Conservation (phyloP, 2,113 vertebrate species). For the Cisticola juncidis region DNA sequence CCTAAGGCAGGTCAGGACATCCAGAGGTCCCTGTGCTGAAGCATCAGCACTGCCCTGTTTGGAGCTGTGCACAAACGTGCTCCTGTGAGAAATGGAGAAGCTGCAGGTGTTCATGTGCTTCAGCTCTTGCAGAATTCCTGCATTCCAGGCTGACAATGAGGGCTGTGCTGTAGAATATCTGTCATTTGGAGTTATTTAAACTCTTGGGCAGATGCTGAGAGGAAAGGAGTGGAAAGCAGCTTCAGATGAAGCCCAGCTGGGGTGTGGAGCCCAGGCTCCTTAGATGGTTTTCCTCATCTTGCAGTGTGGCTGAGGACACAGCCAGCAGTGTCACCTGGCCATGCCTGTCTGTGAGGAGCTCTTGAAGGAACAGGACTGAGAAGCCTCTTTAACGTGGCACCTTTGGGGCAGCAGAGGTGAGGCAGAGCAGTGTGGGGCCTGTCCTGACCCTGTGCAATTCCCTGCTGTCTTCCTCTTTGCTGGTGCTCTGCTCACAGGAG, state of each 20-base stretch:
- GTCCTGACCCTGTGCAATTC: not conserved
- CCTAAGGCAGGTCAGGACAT: not conserved
- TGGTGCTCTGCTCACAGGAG: not conserved
- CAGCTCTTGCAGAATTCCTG: not conserved
- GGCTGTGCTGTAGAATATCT: not conserved
- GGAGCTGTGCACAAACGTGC: not conserved
- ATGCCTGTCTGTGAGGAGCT: not conserved
- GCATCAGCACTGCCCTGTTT: not conserved
- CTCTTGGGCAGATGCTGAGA: not conserved
- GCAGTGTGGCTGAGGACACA: not conserved
- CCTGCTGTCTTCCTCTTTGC: not conserved
- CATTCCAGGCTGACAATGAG: not conserved
- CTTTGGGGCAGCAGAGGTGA: not conserved
- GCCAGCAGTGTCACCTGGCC: not conserved
- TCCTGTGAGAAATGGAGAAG: not conserved
- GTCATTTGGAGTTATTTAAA: not conserved
- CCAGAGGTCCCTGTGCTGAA: not conserved
- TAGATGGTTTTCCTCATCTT: not conserved
- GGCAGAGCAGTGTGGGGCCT: not conserved
- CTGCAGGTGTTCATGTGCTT: not conserved
- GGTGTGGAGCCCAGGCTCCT: not conserved
- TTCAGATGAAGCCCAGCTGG: not conserved
- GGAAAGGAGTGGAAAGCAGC: not conserved
- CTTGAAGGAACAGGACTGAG: not conserved
- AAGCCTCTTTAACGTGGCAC: not conserved